Evolutionary conservation across 2,888 invertebrate genomes (phyloP).

Genomic region (Geophilus truncorum): DNA sequence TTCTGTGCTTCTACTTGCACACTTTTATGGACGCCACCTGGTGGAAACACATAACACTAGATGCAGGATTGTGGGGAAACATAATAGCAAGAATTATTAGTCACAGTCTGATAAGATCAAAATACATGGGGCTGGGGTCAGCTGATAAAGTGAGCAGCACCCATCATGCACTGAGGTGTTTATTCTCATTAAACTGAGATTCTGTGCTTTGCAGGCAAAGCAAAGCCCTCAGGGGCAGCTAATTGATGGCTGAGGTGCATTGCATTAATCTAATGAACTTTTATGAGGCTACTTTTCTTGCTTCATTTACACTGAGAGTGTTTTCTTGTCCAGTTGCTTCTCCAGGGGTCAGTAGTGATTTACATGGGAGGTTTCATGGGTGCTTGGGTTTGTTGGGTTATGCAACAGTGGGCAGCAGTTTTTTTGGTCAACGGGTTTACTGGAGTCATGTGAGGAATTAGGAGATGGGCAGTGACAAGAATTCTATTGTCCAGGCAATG

Average conservation of each 20-base stretch:
- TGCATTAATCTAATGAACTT: neutral
- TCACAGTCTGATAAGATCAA: neutral
- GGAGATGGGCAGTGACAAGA: too few species aligned
- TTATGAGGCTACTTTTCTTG: neutral
- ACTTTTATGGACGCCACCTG: neutral
- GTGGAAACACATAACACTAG: neutral
- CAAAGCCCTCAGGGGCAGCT: neutral
- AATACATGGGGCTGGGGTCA: neutral
- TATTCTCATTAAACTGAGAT: neutral
- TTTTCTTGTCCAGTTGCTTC: neutral
- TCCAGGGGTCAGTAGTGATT: neutral
- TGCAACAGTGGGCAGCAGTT: too few species aligned
- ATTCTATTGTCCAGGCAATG: too few species aligned
- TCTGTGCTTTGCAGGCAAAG: neutral
- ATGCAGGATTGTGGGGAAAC: neutral
- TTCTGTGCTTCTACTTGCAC: neutral
- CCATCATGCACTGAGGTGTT: constrained; percentile 5
- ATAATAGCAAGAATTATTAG: constrained; percentile 10
- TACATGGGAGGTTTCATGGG: too few species aligned
- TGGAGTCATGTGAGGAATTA: too few species aligned
- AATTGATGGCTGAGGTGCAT: constrained; percentile 4
- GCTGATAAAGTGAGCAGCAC: constrained; percentile 4
- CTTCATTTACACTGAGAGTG: neutral
- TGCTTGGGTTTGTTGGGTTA: neutral
- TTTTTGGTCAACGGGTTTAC: too few species aligned